Percentiles rank a stretch among this genome's conserved stretches.
phyloP scores from a whole-genome alignment of 1,140 invertebrate species.

The Drosophila virilis region DNA sequence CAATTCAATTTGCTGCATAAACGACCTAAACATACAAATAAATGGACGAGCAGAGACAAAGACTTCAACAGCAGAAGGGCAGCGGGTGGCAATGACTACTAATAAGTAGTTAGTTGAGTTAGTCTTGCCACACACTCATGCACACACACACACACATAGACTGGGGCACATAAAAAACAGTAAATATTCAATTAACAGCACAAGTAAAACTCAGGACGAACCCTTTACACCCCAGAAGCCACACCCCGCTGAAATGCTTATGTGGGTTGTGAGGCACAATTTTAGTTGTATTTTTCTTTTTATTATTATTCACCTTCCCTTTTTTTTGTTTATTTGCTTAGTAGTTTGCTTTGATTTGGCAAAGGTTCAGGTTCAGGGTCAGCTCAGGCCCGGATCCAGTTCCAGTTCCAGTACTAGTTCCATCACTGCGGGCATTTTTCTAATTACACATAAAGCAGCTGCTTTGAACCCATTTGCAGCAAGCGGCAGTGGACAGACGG shows the following conservation, averaged over 20 bases:
- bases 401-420: conserved; percentile 8
- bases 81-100: conserved; percentile 9
- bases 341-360: conserved; percentile 49
- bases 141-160: conserved; percentile 28
- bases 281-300: conserved; percentile 6
- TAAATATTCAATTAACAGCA: conserved; percentile 78
- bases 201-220: conserved; percentile 55
- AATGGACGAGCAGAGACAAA: conserved; percentile 1
- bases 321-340: conserved; percentile 28
- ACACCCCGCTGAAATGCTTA: background rate
- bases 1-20: conserved; percentile 82
- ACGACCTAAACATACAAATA: conserved; percentile 74
- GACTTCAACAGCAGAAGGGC: background rate
- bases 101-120: conserved; percentile 40
- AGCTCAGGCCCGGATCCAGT: background rate
- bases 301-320: conserved; percentile 3
- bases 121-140: conserved; percentile 18
- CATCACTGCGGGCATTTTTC: conserved; percentile 73
- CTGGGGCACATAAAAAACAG: conserved; percentile 57
- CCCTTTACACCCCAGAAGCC: conserved; percentile 41
- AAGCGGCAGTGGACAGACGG: too few relatives aligned
- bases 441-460: conserved; percentile 60
- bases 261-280: background rate
- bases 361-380: conserved; percentile 9
- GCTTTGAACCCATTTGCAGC: conserved; percentile 66